Evolutionary conservation across 2,888 invertebrate species (phyloP).

Genomic region (Steinernema scapterisci): DNA sequence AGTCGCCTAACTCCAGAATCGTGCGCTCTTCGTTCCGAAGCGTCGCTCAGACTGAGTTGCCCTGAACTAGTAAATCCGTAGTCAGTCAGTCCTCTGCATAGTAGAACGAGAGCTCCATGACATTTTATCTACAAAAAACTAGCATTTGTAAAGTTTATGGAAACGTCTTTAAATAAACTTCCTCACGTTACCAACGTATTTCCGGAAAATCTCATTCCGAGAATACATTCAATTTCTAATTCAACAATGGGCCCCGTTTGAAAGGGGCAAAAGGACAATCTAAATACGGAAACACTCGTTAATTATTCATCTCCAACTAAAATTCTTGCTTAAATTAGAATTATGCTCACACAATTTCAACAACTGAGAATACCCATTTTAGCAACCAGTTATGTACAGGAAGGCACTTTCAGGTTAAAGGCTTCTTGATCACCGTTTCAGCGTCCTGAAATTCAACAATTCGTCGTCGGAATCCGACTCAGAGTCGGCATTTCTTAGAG

Average conservation of each 20-base stretch:
- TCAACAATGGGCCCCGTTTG: no score
- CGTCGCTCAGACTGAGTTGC: slow-evolving; percentile 49
- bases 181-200: no score
- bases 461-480: slow-evolving; percentile 41
- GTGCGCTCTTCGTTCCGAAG: slow-evolving; percentile 55
- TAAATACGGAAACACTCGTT: no score
- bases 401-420: not conserved
- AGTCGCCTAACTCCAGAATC: slow-evolving; percentile 45
- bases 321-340: no score
- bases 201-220: no score
- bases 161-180: not conserved
- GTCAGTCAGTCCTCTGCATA: no score
- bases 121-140: not conserved
- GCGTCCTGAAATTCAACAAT: slow-evolving; percentile 38
- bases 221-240: no score
- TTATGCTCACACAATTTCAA: not conserved
- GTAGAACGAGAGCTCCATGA: not conserved
- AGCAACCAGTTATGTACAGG: slow-evolving; percentile 3
- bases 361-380: slow-evolving; percentile 7
- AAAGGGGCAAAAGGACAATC: no score
- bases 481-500: slow-evolving; percentile 36
- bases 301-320: no score
- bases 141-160: not conserved
- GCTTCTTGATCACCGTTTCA: slow-evolving; percentile 36
- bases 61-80: not conserved